Evolutionary conservation across 2,797 vertebrate species (phyloP).

Genomic region (Selene dorsalis): DNA sequence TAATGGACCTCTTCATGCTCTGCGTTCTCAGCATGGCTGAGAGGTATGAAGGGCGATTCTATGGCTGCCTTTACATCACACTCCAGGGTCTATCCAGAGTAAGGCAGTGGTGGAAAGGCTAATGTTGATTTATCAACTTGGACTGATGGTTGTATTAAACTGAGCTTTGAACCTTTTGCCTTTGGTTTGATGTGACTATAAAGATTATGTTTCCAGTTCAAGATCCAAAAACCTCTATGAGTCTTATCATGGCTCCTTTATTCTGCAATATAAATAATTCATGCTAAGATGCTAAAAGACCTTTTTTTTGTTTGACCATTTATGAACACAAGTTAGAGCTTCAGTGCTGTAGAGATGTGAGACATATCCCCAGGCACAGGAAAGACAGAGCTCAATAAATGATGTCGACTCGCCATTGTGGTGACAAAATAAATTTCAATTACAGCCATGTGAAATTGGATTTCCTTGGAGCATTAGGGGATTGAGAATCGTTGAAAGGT

Average conservation of each 20-base stretch:
- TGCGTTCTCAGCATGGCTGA: constrained; percentile 75
- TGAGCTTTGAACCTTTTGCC: constrained; percentile 13
- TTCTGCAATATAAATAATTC: constrained; percentile 50
- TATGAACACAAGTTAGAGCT: constrained; percentile 58
- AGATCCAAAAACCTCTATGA: not conserved
- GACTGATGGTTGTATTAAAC: constrained; percentile 54
- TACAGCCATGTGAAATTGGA: constrained; percentile 83
- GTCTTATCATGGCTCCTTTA: not conserved
- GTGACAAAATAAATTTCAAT: constrained; percentile 86
- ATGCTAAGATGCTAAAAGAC: constrained; percentile 31
- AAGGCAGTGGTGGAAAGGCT: constrained; percentile 63
- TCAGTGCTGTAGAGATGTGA: constrained; percentile 32
- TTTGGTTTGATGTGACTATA: constrained; percentile 9
- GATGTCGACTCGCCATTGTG: constrained; percentile 64
- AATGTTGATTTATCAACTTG: constrained; percentile 68
- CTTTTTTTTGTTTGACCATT: constrained; percentile 43
- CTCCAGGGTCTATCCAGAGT: constrained; percentile 71
- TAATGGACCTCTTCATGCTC: constrained; percentile 82
- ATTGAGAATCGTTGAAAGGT: constrained; percentile 75
- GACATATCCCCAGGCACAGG: constrained; percentile 37
- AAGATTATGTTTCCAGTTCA: not conserved
- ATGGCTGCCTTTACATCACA: constrained; percentile 76
- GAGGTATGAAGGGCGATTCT: constrained; percentile 82
- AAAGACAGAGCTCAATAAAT: constrained; percentile 72
- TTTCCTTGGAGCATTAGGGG: constrained; percentile 80